Percentiles rank a stretch among this genome's conserved stretches.
Conservation (phyloP, 2,888 invertebrate species). For the Hypercompe scribonia region DNA sequence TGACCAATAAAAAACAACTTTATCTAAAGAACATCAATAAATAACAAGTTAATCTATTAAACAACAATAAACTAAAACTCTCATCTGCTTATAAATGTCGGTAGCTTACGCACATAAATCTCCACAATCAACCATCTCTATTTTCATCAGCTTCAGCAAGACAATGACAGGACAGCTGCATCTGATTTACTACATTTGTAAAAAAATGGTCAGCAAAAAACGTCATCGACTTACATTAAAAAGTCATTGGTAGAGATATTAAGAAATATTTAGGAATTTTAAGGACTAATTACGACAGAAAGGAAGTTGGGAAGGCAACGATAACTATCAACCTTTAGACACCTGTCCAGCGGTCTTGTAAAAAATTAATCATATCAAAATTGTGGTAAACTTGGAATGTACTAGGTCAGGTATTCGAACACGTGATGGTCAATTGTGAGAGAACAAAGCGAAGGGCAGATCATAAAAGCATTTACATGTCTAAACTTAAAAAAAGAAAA, state of each 20-base stretch:
- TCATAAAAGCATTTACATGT: background rate
- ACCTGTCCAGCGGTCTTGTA: slow-evolving; percentile 43
- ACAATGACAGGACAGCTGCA: slow-evolving; percentile 38
- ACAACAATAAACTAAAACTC: slow-evolving; percentile 1
- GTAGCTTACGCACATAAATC: slow-evolving; percentile 1
- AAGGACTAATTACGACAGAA: slow-evolving; percentile 69
- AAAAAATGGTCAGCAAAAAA: slow-evolving; percentile 58
- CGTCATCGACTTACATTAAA: slow-evolving; percentile 68
- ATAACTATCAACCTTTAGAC: slow-evolving; percentile 51
- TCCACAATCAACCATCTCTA: slow-evolving; percentile 14
- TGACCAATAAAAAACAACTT: background rate
- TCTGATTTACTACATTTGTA: slow-evolving; percentile 44
- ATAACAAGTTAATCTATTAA: slow-evolving; percentile 5
- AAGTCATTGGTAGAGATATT: slow-evolving; percentile 72
- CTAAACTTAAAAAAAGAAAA: background rate
- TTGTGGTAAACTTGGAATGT: slow-evolving; percentile 20
- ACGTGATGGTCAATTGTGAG: background rate
- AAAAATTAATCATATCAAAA: slow-evolving; percentile 29
- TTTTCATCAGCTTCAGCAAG: slow-evolving; percentile 24
- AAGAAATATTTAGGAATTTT: slow-evolving; percentile 77
- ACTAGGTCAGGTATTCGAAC: slow-evolving; percentile 18
- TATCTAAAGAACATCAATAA: background rate
- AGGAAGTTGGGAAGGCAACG: slow-evolving; percentile 46
- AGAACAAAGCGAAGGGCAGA: background rate
- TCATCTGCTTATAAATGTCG: slow-evolving; percentile 12